Base-by-base conservation (phyloP, 2,888 invertebrate genomes). In the Perdita meconis region DNA sequence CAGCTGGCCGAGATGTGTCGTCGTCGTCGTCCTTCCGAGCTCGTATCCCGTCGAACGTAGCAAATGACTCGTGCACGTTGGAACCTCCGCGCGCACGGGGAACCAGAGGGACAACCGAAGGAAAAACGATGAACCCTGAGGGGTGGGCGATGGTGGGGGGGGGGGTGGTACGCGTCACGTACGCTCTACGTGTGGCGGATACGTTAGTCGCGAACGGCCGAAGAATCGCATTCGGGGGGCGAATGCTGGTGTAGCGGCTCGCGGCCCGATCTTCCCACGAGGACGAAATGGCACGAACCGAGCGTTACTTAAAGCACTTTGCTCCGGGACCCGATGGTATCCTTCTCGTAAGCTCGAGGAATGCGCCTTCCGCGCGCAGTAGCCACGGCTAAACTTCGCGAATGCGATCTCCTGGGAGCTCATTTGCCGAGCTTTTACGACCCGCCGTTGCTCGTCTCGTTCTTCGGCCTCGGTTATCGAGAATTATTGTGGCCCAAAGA, bases 31-130 rank as follows among this genome's bases (percentile, higher is more conserved):
- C 51, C 44, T 51, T 24, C 30, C 19, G 60, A 22, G 19, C 67
- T 77, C 76, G 75, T 76, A 65, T 64, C 63, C 66, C 74, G 56
- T 63, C 84, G 74, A 84, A 84, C 81, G 77, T 83, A 78, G 88
- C 83, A 86, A 88, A 88, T 87, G 86, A 86, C 84, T 87, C 87
- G 87, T 85, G 83, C 81, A 82, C 64, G 60, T 36, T 74, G 81
- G 53, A 70, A 77, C 67, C 74, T 79, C 19, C 53, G 19, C 63
- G 50, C 16, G 65, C n/a, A n/a, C n/a, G n/a, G 55, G 24, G 51
- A 40, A 36, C 40, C 42, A 36, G 40, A 36, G 73, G 69, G 80
- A 59, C 66, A 67, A 69, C 42, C 36, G 73, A 51, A 78, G 34
- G 70, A 56, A 78, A 70, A 79, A 64, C 53, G 36, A 55, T 61